phyloP scores from a whole-genome alignment of 30 jellyfish, hydroid and myxozoan genomes.

The Clytia hemisphaerica region DNA sequence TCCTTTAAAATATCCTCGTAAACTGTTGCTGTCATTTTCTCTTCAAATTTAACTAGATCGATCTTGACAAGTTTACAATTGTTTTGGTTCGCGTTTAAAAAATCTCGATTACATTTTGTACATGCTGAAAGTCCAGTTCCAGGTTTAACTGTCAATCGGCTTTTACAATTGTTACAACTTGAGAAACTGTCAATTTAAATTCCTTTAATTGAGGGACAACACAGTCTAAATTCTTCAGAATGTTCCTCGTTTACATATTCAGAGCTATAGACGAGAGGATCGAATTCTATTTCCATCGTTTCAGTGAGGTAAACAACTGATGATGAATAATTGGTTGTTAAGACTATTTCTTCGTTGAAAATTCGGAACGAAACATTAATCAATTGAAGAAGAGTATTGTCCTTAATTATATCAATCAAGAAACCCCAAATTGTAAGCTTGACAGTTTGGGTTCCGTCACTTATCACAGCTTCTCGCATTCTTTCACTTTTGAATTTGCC shows the following conservation, averaged over 20 bases:
- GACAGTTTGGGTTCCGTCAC: conserved; percentile 2
- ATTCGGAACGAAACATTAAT: neutral
- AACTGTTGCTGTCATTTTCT: no score
- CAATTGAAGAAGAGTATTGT: neutral
- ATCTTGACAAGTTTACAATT: no score
- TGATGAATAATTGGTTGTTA: neutral
- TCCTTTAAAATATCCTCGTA: no score
- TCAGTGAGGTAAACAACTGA: neutral
- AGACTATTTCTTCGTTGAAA: neutral
- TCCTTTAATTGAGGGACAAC: neutral
- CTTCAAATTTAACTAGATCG: no score
- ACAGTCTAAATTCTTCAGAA: neutral
- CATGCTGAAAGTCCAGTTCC: conserved; percentile 1
- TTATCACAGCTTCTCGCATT: neutral
- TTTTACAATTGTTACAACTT: neutral
- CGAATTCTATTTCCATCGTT: neutral
- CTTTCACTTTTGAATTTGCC: neutral
- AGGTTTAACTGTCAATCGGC: neutral
- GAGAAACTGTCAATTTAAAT: neutral
- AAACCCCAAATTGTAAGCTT: neutral
- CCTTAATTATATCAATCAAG: neutral
- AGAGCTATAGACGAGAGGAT: neutral
- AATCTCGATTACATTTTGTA: neutral
- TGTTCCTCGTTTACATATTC: neutral
- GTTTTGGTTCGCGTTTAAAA: neutral